Evolutionary conservation across 2,113 vertebrate species (phyloP).

Genomic region (Callochromis pleurospilus): DNA sequence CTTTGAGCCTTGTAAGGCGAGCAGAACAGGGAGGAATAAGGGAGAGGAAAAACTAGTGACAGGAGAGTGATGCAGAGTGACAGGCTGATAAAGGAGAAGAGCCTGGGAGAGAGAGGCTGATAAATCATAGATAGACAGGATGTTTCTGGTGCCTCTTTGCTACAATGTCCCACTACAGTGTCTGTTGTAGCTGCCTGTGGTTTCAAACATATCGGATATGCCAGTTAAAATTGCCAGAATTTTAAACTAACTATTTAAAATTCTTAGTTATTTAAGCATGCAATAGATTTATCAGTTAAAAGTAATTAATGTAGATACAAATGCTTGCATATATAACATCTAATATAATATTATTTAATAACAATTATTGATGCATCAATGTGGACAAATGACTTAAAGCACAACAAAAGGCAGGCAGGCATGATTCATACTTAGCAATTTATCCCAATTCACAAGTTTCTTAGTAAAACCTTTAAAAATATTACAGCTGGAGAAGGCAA

Average conservation of each 20-base stretch:
- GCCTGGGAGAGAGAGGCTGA: not conserved
- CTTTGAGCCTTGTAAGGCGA: conserved; percentile 12
- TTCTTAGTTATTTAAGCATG: not conserved
- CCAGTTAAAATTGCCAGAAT: not conserved
- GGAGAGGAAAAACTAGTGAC: not conserved
- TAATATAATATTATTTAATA: not conserved
- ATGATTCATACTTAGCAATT: not conserved
- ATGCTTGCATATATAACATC: not conserved
- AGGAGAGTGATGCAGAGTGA: conserved; percentile 8
- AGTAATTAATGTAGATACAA: not conserved
- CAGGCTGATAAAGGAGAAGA: not conserved
- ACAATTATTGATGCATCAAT: not conserved
- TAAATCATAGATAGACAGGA: not conserved
- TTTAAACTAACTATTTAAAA: not conserved
- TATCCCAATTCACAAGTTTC: not conserved
- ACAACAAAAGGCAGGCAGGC: not conserved
- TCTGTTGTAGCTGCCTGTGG: not conserved
- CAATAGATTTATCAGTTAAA: not conserved
- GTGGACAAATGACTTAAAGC: not conserved
- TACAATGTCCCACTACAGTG: not conserved
- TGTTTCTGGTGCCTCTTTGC: not conserved
- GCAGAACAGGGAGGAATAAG: not conserved
- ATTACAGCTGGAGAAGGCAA: not conserved
- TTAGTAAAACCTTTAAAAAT: not conserved
- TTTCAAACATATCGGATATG: not conserved